A percentile compares a stretch with the other conserved stretches of the same genome.
Evolutionary conservation across 1,140 invertebrate species (phyloP).

Genomic region (Euwallacea similis): DNA sequence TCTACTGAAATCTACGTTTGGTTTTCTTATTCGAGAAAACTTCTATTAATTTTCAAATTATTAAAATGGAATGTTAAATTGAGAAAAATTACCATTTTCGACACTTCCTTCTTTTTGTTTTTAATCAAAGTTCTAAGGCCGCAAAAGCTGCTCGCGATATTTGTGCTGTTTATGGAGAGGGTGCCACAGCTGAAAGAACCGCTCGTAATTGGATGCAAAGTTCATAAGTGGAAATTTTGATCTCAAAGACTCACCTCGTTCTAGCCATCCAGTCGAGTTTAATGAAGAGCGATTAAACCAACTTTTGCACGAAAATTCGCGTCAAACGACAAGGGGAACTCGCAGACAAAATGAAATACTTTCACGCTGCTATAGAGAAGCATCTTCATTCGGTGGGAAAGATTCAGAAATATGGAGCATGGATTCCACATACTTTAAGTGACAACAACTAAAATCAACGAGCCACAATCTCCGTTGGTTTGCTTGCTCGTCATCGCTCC

Average conservation of each 20-base stretch:
- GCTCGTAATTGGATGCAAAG: not conserved
- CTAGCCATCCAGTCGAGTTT: not conserved
- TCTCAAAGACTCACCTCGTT: not conserved
- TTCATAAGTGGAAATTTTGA: not conserved
- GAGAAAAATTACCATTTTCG: slow-evolving; percentile 1
- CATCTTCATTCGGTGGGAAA: not conserved
- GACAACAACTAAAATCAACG: too few species aligned
- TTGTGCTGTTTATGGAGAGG: not conserved
- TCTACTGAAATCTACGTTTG: not conserved
- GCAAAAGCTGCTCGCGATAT: slow-evolving; percentile 4
- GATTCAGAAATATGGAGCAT: too few species aligned
- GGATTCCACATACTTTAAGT: too few species aligned
- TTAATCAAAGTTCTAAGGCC: not conserved
- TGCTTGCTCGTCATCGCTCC: too few species aligned
- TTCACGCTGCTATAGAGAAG: slow-evolving; percentile 1
- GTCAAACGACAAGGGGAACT: too few species aligned
- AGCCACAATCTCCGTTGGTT: too few species aligned
- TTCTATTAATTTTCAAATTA: not conserved
- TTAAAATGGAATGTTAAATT: not conserved
- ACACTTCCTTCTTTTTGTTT: not conserved
- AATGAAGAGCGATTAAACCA: not conserved
- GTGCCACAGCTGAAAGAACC: not conserved
- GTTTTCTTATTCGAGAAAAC: not conserved
- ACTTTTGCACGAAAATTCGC: slow-evolving; percentile 1
- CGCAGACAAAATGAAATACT: too few species aligned